A percentile compares a stretch with the other conserved stretches of the same genome.
These are phyloP conservation scores for Drosophila greeni DNA, from an alignment of 2,888 invertebrate genomes.

Conservation along the genomic window DNA sequence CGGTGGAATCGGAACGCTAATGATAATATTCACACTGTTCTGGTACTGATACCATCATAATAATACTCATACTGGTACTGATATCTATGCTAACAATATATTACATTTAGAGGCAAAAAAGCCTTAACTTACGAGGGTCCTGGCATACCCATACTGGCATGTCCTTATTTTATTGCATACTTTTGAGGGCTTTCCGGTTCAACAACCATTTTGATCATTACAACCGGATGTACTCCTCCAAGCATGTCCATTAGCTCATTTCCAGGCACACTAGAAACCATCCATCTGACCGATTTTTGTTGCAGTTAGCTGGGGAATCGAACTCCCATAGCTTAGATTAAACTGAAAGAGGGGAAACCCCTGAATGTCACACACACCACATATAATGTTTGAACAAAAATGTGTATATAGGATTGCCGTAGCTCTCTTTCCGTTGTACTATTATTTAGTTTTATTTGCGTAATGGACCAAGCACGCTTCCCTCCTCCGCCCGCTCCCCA, in stretches of 20 bases:
- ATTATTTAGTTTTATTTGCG: slow-evolving; percentile 1
- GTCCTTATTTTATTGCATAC: not conserved
- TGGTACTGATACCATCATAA: no score
- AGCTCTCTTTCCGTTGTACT: not conserved
- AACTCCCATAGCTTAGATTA: not conserved
- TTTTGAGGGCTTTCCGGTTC: not conserved
- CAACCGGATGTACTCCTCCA: not conserved
- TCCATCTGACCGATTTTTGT: not conserved
- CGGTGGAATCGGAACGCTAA: no score
- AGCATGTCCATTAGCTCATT: not conserved
- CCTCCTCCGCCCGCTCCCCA: not conserved
- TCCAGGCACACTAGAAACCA: not conserved
- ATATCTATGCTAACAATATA: no score
- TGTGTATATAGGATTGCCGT: not conserved
- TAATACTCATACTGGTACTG: no score
- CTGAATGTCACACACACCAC: not conserved
- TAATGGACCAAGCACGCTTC: slow-evolving; percentile 7
- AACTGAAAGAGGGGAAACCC: not conserved
- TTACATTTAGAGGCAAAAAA: not conserved
- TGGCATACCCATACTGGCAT: not conserved
- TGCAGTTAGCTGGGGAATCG: not conserved
- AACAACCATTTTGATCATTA: not conserved
- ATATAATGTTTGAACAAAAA: not conserved
- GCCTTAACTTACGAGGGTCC: not conserved
- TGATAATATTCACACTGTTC: no score